Evolutionary conservation across 2,113 vertebrate genomes (phyloP).

Genomic region (Corapipo altera): DNA sequence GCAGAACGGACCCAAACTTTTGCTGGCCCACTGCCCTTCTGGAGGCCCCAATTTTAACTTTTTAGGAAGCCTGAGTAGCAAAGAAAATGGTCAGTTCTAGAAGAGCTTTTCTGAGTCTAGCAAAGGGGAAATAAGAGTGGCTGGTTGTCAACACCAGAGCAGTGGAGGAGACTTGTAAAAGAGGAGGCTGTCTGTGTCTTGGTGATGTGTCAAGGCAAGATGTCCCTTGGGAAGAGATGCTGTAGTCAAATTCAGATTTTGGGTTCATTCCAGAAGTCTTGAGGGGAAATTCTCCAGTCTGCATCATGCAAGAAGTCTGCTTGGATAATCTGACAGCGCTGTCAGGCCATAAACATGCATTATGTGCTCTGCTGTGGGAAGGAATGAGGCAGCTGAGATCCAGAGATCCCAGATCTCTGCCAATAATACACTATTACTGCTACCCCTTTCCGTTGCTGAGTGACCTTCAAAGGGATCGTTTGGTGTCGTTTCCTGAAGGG

Average conservation of each 20-base stretch:
- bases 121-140: neutral
- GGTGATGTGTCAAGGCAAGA: neutral
- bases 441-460: neutral
- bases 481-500: neutral
- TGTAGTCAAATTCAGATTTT: neutral
- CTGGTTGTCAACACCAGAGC: neutral
- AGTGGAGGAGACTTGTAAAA: neutral
- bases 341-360: neutral
- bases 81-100: neutral
- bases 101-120: neutral
- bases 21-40: neutral
- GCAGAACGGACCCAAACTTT: neutral
- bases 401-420: neutral
- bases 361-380: neutral
- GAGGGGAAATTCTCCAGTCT: slow-evolving; percentile 2
- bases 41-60: neutral
- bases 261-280: neutral
- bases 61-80: neutral
- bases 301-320: neutral
- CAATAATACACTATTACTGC: neutral
- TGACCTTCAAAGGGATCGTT: neutral
- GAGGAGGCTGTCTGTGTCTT: neutral
- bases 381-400: neutral
- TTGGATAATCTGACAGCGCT: neutral
- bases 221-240: neutral